Evolutionary conservation across 2,113 vertebrate species (phyloP).

Genomic region (Oryzias celebensis): DNA sequence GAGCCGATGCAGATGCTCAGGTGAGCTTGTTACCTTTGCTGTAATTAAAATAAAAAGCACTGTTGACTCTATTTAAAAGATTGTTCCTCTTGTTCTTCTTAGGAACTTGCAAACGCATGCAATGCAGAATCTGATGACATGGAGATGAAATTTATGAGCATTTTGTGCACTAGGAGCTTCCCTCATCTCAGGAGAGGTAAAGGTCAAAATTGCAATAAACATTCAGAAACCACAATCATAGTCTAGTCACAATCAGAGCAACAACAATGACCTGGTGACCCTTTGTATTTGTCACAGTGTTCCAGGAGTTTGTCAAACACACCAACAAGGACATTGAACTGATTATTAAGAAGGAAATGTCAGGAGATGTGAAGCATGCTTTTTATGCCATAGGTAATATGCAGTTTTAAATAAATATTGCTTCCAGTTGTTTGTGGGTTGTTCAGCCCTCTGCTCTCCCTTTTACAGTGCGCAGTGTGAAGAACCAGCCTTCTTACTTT

Average conservation of each 20-base stretch:
- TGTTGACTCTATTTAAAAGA: slow-evolving; percentile 1
- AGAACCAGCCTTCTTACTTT: slow-evolving; percentile 93
- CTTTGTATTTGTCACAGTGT: slow-evolving; percentile 75
- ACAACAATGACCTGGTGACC: too few species aligned
- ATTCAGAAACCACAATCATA: too few species aligned
- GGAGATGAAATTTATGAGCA: slow-evolving; percentile 91
- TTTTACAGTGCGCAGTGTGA: slow-evolving; percentile 87
- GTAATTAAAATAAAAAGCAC: background rate
- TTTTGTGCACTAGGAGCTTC: slow-evolving; percentile 93
- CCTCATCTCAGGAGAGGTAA: slow-evolving; percentile 91
- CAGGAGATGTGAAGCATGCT: slow-evolving; percentile 86
- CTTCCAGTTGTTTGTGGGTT: background rate
- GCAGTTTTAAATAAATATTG: background rate
- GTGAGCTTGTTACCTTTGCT: slow-evolving; percentile 54
- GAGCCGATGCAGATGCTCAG: slow-evolving; percentile 85
- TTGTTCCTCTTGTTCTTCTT: slow-evolving; percentile 5
- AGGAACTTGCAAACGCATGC: slow-evolving; percentile 89
- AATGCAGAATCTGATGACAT: slow-evolving; percentile 86
- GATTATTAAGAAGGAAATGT: slow-evolving; percentile 94
- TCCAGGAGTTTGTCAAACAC: slow-evolving; percentile 93
- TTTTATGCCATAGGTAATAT: slow-evolving; percentile 89
- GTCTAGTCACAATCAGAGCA: too few species aligned
- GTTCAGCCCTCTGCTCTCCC: background rate
- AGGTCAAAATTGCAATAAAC: background rate
- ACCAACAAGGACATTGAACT: slow-evolving; percentile 95